These are phyloP conservation scores for Caradrina kadenii DNA, from an alignment of 2,888 invertebrate species.

Conservation along the genomic window DNA sequence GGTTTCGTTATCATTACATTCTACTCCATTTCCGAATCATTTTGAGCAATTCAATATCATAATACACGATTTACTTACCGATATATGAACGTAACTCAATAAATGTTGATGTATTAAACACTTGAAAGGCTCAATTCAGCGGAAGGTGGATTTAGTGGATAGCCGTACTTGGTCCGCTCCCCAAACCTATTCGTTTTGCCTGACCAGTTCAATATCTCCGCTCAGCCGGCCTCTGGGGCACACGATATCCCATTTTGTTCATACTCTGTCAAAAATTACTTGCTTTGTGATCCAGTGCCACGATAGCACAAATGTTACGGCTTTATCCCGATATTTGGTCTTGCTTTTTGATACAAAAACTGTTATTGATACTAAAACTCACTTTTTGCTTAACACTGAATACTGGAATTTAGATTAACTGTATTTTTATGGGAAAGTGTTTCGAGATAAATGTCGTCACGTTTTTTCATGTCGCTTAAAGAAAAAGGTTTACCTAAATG, in stretches of 20 bases:
- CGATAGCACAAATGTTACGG: conserved; percentile 80
- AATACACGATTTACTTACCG: conserved; percentile 53
- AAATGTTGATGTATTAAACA: conserved; percentile 56
- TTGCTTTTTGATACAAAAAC: conserved; percentile 62
- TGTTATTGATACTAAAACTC: conserved; percentile 30
- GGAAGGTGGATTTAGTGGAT: conserved; percentile 67
- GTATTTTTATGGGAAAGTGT: neutral
- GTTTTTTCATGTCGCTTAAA: conserved; percentile 15
- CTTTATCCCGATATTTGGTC: conserved; percentile 77
- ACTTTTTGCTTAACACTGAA: neutral
- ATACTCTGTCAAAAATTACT: conserved; percentile 82
- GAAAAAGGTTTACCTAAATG: conserved; percentile 38
- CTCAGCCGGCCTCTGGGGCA: conserved; percentile 78
- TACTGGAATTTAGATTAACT: conserved; percentile 6
- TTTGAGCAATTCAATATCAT: conserved; percentile 48
- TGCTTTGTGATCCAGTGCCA: conserved; percentile 74
- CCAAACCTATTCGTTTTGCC: conserved; percentile 73
- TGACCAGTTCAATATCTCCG: conserved; percentile 79
- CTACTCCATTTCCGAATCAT: conserved; percentile 36
- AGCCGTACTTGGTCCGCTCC: conserved; percentile 66
- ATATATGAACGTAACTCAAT: conserved; percentile 50
- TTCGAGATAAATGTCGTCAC: conserved; percentile 2
- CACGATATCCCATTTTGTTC: conserved; percentile 79
- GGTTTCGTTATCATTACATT: conserved; percentile 45
- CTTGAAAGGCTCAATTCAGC: conserved; percentile 60